Conservation (phyloP, 2,113 vertebrate species). For the Gavialis gangeticus region DNA sequence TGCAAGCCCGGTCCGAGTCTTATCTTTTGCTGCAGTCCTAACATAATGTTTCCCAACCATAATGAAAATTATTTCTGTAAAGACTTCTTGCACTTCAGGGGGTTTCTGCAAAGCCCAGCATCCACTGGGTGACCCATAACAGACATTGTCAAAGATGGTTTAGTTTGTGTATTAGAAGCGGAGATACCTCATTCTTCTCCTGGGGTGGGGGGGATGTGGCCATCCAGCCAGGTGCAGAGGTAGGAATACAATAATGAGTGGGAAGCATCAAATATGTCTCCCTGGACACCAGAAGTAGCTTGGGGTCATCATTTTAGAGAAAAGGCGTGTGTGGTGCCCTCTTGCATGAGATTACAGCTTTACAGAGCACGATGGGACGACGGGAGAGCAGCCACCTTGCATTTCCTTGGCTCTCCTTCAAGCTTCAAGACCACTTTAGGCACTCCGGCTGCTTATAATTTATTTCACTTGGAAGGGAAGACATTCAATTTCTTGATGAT, state of each 20-base stretch:
- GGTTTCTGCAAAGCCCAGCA: neutral
- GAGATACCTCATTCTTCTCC: neutral
- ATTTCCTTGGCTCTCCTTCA: conserved; percentile 30
- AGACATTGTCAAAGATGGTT: conserved; percentile 12
- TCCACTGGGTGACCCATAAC: neutral
- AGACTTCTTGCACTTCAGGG: neutral
- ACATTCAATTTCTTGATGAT: neutral
- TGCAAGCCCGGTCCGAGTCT: neutral
- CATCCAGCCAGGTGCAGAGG: neutral
- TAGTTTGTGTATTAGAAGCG: conserved; percentile 10
- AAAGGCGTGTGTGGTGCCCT: neutral
- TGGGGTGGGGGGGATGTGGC: neutral
- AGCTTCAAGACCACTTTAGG: conserved; percentile 25
- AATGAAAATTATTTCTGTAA: neutral
- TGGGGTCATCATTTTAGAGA: neutral
- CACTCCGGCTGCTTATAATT: conserved; percentile 32
- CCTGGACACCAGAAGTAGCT: neutral
- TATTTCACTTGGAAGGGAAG: conserved; percentile 57
- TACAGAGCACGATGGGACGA: neutral
- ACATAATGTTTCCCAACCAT: neutral
- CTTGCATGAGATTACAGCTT: neutral
- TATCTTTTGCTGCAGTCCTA: neutral
- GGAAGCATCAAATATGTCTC: neutral
- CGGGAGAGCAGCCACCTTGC: neutral
- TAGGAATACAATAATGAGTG: neutral